Conservation (phyloP, 2,113 vertebrate genomes). For the Dinomys branickii region DNA sequence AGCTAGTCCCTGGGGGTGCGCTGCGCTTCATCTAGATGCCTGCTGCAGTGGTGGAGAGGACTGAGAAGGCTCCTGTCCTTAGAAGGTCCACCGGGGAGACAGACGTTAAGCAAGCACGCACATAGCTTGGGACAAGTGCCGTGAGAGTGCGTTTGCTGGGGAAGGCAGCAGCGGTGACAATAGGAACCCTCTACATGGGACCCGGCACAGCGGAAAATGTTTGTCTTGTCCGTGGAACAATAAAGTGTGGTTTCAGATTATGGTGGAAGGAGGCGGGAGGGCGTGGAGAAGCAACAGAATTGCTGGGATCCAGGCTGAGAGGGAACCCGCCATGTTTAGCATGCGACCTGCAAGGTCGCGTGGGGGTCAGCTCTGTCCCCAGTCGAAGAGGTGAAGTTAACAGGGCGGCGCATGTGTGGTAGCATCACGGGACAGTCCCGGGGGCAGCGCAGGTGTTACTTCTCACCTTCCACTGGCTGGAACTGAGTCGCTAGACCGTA, state of each 20-base stretch:
- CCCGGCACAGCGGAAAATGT: not conserved
- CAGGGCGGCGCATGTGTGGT: not conserved
- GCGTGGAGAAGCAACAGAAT: not conserved
- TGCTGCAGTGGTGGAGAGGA: not conserved
- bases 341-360: not conserved
- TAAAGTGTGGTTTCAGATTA: not conserved
- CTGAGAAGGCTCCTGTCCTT: not conserved
- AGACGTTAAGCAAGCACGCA: not conserved
- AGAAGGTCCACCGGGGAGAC: not conserved
- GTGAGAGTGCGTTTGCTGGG: not conserved
- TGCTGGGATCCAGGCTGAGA: too few relatives aligned
- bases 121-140: not conserved
- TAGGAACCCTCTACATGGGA: not conserved
- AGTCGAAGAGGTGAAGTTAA: not conserved
- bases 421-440: not conserved
- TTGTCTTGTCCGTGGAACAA: not conserved
- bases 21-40: not conserved
- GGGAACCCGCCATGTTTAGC: too few relatives aligned
- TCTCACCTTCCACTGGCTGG: not conserved
- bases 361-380: not conserved
- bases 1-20: not conserved
- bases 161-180: not conserved
- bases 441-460: not conserved
- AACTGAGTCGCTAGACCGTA: not conserved
- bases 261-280: not conserved